Evolutionary conservation across 2,797 vertebrate genomes (phyloP), one percentile per base, ranked within the genome.

Genomic region (Babyrousa celebensis): DNA sequence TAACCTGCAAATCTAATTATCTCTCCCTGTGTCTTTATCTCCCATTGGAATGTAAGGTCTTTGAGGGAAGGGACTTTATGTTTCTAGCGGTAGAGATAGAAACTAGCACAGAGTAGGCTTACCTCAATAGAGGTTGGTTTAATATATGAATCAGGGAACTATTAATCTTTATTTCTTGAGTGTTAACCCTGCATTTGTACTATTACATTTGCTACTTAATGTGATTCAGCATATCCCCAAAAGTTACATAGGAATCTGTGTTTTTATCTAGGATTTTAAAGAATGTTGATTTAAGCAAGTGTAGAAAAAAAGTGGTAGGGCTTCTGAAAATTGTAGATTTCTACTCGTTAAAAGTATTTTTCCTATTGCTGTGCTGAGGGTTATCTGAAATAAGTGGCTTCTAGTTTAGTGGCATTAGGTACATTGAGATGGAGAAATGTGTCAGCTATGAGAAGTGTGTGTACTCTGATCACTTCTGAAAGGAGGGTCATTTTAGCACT

Each of bases 171-270:
- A 65, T 88, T 63, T 93, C 54, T 56, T 75, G 29, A 89, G 17
- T 96, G 25, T 29, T 83, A 77, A 83, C 10, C 3, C 52, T 90
- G 5, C 56, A 12, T 84, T 63, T 91, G 29, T 85, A 80, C 40
- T 95, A 60, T 88, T 95, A 43, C 90, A 36, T 96, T 95, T 95
- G 36, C 71, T 96, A 80, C n/a, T 91, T 52, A 95, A 71, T 52
- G 63, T 85, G 62, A 85, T 93, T 89, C 17, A 77, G 9, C 70
- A 62, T 91, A 32, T 91, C 27, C 52, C 56, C 48, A 21, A 87
- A 95, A 63, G 29, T 94, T 86, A 60, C 16, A 89, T 83, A 91
- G 40, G 72, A 3, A 78, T 82, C 58, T 12, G 1, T 40, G 29
- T 16, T 95, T 94, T 94, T 74, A 95, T 75, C 6, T 92, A 75